Percentiles rank a stretch among this genome's conserved stretches.
These are phyloP conservation scores for Romanogobio albipinnatus DNA, from an alignment of 2,113 vertebrate species.

Conservation along the genomic window DNA sequence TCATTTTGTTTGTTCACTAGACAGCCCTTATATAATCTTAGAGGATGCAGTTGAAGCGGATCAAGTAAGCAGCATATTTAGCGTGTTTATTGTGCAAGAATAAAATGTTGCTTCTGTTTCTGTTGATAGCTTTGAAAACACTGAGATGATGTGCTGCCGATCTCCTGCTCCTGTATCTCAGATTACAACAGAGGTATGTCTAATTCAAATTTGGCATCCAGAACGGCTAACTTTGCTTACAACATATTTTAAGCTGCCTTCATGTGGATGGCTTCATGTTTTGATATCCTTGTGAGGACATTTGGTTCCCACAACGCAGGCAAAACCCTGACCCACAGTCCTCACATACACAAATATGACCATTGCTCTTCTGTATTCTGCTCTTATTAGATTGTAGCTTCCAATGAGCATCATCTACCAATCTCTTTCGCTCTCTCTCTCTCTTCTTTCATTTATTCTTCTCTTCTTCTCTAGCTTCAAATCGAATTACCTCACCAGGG, in stretches of 20 bases:
- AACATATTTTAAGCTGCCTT: not conserved
- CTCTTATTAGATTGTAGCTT: conserved; percentile 33
- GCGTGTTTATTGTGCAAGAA: not conserved
- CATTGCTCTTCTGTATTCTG: conserved; percentile 15
- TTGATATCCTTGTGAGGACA: not conserved
- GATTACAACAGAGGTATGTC: not conserved
- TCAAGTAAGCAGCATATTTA: not conserved
- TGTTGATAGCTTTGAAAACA: not conserved
- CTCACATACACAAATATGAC: not conserved
- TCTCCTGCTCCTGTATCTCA: not conserved
- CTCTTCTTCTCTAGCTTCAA: conserved; percentile 40
- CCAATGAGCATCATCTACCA: conserved; percentile 9
- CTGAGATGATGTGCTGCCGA: not conserved
- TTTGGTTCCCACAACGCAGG: conserved; percentile 1
- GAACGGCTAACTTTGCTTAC: not conserved
- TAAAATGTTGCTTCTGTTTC: not conserved
- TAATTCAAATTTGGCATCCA: not conserved
- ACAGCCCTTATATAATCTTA: not conserved
- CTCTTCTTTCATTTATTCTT: conserved; percentile 32
- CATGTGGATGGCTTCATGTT: not conserved
- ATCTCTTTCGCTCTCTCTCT: not conserved
- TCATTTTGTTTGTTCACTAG: not conserved
- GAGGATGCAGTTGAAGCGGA: not conserved
- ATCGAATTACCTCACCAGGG: conserved; percentile 52
- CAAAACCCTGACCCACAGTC: conserved; percentile 13